phyloP scores from a whole-genome alignment of 2,888 invertebrate species.

The Hydrotaea diabolus region DNA sequence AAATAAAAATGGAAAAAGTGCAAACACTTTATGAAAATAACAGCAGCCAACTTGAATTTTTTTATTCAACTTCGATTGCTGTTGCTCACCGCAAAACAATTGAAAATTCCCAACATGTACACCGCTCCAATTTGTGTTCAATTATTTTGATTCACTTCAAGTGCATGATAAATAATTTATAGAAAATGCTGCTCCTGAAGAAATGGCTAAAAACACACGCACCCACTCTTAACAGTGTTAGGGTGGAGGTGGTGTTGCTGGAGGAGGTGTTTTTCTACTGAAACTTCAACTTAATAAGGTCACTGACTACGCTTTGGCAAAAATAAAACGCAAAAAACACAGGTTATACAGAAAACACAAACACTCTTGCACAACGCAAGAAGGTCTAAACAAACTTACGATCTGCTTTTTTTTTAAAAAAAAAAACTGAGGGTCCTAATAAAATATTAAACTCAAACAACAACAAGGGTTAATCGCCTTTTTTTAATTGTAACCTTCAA shows the following conservation, averaged over 20 bases:
- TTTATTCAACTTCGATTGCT: background rate
- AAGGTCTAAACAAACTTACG: constrained; percentile 1
- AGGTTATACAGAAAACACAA: background rate
- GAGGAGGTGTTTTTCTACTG: background rate
- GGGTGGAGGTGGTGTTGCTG: background rate
- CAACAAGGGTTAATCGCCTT: background rate
- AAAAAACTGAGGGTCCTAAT: background rate
- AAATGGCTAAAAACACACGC: too few relatives aligned
- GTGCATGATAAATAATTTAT: constrained; percentile 65
- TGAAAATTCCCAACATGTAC: constrained; percentile 62
- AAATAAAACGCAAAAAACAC: background rate
- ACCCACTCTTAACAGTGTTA: too few relatives aligned
- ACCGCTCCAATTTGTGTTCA: constrained; percentile 66
- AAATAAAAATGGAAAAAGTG: background rate
- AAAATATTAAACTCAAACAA: background rate
- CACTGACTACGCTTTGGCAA: constrained; percentile 10
- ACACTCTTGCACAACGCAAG: background rate
- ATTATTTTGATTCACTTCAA: constrained; percentile 65
- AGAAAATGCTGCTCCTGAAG: too few relatives aligned
- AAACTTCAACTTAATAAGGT: constrained; percentile 21
- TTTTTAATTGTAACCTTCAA: background rate
- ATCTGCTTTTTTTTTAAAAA: background rate
- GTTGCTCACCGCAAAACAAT: background rate
- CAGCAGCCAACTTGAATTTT: constrained; percentile 38
- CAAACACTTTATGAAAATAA: too few relatives aligned